phyloP scores from a whole-genome alignment of 2,888 invertebrate species.

The Cerastis rubricosa region DNA sequence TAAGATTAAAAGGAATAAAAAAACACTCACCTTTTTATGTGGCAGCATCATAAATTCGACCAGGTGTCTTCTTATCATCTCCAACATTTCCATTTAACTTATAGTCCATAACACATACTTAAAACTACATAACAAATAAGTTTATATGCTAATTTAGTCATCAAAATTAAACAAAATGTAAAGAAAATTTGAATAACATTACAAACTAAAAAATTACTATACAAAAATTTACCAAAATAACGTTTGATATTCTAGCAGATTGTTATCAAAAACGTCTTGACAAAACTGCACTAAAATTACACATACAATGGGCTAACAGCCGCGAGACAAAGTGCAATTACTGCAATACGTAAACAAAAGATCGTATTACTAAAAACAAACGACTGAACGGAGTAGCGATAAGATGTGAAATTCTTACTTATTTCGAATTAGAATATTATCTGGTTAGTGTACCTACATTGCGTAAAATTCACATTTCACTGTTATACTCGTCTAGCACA shows the following conservation, averaged over 20 bases:
- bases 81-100: slow-evolving; percentile 47
- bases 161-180: neutral
- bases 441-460: slow-evolving; percentile 83
- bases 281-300: slow-evolving; percentile 72
- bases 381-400: slow-evolving; percentile 71
- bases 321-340: slow-evolving; percentile 59
- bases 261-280: slow-evolving; percentile 74
- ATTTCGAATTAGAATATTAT: slow-evolving; percentile 73
- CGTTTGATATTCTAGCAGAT: slow-evolving; percentile 46
- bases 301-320: slow-evolving; percentile 54
- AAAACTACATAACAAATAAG: slow-evolving; percentile 57
- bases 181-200: neutral
- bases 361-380: slow-evolving; percentile 75
- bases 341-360: slow-evolving; percentile 73
- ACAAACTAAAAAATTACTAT: slow-evolving; percentile 17
- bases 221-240: slow-evolving; percentile 16
- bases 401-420: slow-evolving; percentile 73
- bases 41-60: slow-evolving; percentile 5
- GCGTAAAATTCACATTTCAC: slow-evolving; percentile 88
- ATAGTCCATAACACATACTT: slow-evolving; percentile 61
- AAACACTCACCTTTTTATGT: slow-evolving; percentile 56
- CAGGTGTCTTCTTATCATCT: slow-evolving; percentile 26
- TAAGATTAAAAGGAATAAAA: slow-evolving; percentile 4
- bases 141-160: slow-evolving; percentile 3
- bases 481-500: slow-evolving; percentile 76